These are phyloP conservation scores for Rhagoletis pomonella DNA, from an alignment of 1,140 invertebrate genomes.

Conservation along the genomic window DNA sequence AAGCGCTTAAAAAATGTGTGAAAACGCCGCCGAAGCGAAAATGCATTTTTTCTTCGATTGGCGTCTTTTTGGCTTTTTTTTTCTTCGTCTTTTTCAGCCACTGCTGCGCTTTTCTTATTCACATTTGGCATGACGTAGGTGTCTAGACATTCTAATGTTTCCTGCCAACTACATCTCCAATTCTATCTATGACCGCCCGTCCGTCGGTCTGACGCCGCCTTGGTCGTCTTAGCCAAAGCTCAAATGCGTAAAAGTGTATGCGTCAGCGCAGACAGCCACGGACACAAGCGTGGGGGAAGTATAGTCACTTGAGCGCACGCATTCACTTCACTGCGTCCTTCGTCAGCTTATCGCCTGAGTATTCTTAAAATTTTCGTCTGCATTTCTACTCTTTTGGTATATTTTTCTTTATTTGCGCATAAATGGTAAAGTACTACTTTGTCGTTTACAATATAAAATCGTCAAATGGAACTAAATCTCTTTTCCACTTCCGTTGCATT, in stretches of 20 bases:
- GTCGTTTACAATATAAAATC: slow-evolving; percentile 20
- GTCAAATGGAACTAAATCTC: slow-evolving; percentile 31
- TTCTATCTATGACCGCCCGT: slow-evolving; percentile 19
- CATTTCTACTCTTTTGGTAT: neutral
- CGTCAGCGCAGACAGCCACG: neutral
- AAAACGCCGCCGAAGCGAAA: neutral
- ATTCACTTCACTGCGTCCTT: neutral
- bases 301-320: neutral
- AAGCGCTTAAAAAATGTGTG: neutral
- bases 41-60: slow-evolving; percentile 1
- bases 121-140: slow-evolving; percentile 70
- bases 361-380: slow-evolving; percentile 12
- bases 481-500: slow-evolving; percentile 17
- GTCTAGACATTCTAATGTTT: slow-evolving; percentile 74
- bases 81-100: neutral
- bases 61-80: neutral
- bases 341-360: neutral
- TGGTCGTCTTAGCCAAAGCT: neutral
- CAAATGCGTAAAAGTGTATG: neutral
- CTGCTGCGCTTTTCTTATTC: neutral
- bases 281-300: neutral
- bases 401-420: neutral
- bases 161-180: slow-evolving; percentile 60
- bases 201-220: neutral
- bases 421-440: slow-evolving; percentile 15